These are phyloP conservation scores for Bombus vancouverensis DNA, from an alignment of 1,140 invertebrate species.

Conservation along the genomic window DNA sequence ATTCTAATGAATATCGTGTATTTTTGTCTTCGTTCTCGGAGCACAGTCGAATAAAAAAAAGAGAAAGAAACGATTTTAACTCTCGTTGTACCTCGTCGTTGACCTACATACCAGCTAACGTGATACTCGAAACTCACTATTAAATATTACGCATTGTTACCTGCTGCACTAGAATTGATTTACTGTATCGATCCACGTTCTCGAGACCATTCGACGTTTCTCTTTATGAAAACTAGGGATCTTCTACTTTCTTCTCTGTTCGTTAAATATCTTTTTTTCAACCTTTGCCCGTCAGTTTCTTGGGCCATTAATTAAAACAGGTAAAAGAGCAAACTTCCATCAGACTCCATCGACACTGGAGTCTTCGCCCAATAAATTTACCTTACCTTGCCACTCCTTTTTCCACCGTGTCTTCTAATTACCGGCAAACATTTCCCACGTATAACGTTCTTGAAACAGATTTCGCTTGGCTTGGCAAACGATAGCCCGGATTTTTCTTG, in stretches of 20 bases:
- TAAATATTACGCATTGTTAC: neutral
- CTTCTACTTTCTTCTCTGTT: neutral
- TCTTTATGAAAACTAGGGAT: neutral
- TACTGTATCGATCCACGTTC: neutral
- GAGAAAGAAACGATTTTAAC: neutral
- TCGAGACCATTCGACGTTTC: neutral
- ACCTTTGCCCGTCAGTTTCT: neutral
- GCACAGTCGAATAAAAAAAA: neutral
- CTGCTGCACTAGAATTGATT: neutral
- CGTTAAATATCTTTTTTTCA: neutral
- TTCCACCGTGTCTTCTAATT: neutral
- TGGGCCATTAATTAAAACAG: neutral
- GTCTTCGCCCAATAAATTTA: neutral
- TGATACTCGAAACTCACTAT: constrained; percentile 2
- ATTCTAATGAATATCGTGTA: neutral
- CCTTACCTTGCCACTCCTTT: neutral
- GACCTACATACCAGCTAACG: constrained; percentile 8
- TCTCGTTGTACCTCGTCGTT: neutral
- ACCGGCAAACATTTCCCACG: neutral
- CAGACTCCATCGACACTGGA: neutral
- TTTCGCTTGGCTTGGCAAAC: neutral
- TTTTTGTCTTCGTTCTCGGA: neutral
- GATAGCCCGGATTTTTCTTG: constrained; percentile 4
- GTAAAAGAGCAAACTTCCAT: neutral
- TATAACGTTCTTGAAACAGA: neutral